Base-by-base conservation (phyloP, 2,797 vertebrate species). In the Aphelocoma californica region DNA sequence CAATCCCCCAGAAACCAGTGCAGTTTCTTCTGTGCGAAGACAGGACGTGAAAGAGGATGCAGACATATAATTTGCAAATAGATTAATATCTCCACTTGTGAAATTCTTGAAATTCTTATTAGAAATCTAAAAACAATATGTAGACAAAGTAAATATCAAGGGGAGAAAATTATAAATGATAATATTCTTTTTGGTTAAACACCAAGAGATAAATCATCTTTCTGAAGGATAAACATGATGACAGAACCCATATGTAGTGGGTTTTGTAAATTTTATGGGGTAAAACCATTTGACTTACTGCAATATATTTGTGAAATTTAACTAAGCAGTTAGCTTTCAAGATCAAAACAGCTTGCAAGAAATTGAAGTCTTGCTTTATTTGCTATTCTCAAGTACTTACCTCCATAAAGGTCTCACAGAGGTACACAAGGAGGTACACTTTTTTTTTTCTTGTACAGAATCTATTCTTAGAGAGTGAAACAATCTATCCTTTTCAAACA, bases 201-300 rank as follows among this genome's bases (percentile, higher is more conserved):
- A 92, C 48, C 34, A 50, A 81, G 58, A 89, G 23, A 96, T 86
- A 92, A 95, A 94, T 87, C 56, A 91, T 62, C 40, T 88, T 6
- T 2, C 25, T 72, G 89, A 82, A 72, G 42, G 26, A 81, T 61
- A 88, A 94, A 89, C 10, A 38, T 25, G 31, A 88, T 90, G 81
- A 82, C 32, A 79, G 51, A 57, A 90, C 28, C 31, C 53, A 85
- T 29, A 89, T 23, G 61, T 72, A 81, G 54, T 50, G 31, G 14
- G 12, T 51, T 92, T 96, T 86, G 45, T 65, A 92, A 83, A 85
- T 73, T 86, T 61, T 50, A 50, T 56, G 57, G 44, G 70, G 47
- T 87, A 79, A 96, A 88, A 70, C 20, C 23, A 56, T 79, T 88
- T 78, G 40, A 88, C 42, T 91, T 89, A 42, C 65, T 88, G 65